A percentile compares a stretch with the other conserved stretches of the same genome.
phyloP scores from a whole-genome alignment of 2,888 invertebrate genomes.

The Alloscopus bannaensis region DNA sequence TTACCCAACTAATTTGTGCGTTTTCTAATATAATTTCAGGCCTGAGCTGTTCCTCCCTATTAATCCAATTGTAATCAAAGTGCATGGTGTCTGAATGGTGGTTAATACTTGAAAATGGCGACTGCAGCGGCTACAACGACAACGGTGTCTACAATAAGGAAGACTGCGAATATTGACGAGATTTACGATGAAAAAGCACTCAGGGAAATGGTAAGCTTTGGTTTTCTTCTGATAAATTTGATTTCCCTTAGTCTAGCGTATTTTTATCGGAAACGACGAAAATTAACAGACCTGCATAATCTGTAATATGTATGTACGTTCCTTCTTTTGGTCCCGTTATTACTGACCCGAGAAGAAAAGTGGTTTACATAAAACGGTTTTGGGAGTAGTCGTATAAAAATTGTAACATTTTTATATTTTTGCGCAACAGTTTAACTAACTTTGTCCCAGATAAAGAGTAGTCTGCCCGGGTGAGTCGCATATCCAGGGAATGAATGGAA shows the following conservation, averaged over 20 bases:
- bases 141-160: slow-evolving; percentile 50
- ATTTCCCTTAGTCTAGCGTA: neutral
- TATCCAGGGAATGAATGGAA: too few relatives aligned
- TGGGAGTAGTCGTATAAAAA: too few relatives aligned
- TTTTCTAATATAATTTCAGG: neutral
- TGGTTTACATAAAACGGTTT: too few relatives aligned
- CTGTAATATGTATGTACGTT: neutral
- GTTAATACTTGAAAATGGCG: slow-evolving; percentile 35
- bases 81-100: neutral
- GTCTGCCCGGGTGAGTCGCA: too few relatives aligned
- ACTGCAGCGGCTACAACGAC: slow-evolving; percentile 47
- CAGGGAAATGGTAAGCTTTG: slow-evolving; percentile 82
- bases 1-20: neutral
- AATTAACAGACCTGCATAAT: too few relatives aligned
- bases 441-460: too few relatives aligned
- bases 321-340: neutral
- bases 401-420: too few relatives aligned
- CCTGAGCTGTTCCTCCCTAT: too few relatives aligned
- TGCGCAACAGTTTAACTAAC: too few relatives aligned
- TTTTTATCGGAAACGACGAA: neutral
- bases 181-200: slow-evolving; percentile 87
- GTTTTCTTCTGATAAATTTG: neutral
- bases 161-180: slow-evolving; percentile 64
- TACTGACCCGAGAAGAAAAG: neutral
- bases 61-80: too few relatives aligned